phyloP scores from a whole-genome alignment of 2,797 vertebrate genomes.

The Gallinago nigripennis region DNA sequence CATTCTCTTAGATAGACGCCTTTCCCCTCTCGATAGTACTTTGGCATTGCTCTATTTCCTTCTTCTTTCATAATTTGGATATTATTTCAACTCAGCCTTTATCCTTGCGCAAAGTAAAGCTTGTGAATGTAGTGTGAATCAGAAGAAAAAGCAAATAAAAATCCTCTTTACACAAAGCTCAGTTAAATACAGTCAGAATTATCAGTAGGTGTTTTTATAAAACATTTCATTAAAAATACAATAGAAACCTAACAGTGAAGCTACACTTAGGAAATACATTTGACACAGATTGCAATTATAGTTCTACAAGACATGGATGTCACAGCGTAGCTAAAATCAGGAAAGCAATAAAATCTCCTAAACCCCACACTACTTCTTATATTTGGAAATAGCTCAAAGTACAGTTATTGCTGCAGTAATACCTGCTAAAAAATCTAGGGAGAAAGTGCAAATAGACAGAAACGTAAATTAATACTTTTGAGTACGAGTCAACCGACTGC shows the following conservation, averaged over 20 bases:
- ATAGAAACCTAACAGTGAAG: background rate
- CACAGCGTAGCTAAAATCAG: background rate
- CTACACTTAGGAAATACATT: background rate
- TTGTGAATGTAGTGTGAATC: background rate
- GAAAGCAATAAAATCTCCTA: background rate
- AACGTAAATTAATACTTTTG: background rate
- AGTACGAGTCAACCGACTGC: background rate
- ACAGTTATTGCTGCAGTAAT: background rate
- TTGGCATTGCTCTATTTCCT: background rate
- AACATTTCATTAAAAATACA: background rate
- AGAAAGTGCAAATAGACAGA: background rate
- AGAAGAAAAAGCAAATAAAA: background rate
- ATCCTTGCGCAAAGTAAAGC: background rate
- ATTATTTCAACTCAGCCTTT: background rate
- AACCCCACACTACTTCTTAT: accelerated
- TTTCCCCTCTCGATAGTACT: background rate
- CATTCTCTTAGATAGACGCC: background rate
- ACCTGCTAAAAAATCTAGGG: background rate
- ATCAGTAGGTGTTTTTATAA: background rate
- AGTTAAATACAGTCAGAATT: background rate
- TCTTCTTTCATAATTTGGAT: background rate
- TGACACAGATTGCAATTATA: background rate
- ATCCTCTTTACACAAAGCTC: background rate
- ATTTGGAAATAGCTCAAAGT: background rate
- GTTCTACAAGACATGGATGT: background rate